Conservation (phyloP, 1,140 invertebrate genomes). For the Scaptomyza montana region DNA sequence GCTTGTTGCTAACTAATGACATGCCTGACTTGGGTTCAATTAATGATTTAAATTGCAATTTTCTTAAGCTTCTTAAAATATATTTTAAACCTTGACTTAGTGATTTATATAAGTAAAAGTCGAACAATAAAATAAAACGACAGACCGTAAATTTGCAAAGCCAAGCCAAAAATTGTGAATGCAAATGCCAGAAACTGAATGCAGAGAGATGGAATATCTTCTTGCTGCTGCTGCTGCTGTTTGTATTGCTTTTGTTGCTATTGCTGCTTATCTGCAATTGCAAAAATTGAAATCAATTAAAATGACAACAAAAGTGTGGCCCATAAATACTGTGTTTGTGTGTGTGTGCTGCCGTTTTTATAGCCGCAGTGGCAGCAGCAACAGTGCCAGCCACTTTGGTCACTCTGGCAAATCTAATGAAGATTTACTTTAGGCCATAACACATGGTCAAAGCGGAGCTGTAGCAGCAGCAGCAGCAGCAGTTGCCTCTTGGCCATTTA, state of each 20-base stretch:
- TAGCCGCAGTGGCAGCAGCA: constrained; percentile 44
- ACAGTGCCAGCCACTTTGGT: constrained; percentile 52
- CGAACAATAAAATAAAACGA: constrained; percentile 25
- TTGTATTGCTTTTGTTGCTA: constrained; percentile 10
- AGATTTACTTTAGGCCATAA: constrained; percentile 83
- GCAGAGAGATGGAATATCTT: constrained; percentile 17
- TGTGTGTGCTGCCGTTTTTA: constrained; percentile 56
- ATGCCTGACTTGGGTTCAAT: no score
- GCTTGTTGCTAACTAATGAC: no score
- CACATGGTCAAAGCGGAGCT: constrained; percentile 59
- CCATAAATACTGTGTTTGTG: constrained; percentile 69
- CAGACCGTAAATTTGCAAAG: constrained; percentile 13
- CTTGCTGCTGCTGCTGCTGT: constrained; percentile 42
- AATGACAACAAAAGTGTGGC: constrained; percentile 75
- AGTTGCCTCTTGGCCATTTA: constrained; percentile 68
- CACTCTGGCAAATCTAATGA: constrained; percentile 82
- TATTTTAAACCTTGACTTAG: no score
- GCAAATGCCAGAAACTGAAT: background rate
- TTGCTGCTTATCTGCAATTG: constrained; percentile 65
- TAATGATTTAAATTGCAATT: no score
- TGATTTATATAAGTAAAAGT: no score
- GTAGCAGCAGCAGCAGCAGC: constrained; percentile 61
- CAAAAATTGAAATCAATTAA: constrained; percentile 82
- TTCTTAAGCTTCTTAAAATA: no score
- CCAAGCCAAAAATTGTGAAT: background rate